phyloP scores from a whole-genome alignment of 64 coral and sea anemone genomes.

The Catalaphyllia jardinei region DNA sequence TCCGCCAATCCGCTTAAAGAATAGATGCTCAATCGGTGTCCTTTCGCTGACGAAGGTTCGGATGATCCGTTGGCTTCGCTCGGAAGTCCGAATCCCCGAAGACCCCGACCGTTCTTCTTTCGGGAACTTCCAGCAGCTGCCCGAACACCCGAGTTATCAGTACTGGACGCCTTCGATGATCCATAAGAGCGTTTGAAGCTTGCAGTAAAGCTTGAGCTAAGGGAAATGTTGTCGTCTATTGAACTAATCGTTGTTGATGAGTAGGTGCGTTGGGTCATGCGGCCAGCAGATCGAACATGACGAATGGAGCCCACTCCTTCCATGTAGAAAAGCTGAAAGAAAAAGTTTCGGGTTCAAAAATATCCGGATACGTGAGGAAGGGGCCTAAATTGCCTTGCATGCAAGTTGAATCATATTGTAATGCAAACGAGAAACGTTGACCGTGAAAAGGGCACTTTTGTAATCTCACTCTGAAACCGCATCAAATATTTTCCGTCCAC shows the following conservation, averaged over 20 bases:
- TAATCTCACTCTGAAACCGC: too few relatives aligned
- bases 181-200: constrained; percentile 8
- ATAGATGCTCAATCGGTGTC: constrained; percentile 65
- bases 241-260: constrained; percentile 58
- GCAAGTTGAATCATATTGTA: too few relatives aligned
- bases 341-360: too few relatives aligned
- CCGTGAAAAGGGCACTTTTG: too few relatives aligned
- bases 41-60: constrained; percentile 7
- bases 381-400: too few relatives aligned
- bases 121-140: constrained; percentile 65
- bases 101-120: constrained; percentile 67
- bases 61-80: neutral
- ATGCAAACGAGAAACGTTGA: too few relatives aligned
- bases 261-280: constrained; percentile 40
- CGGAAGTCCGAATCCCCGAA: neutral
- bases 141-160: constrained; percentile 61
- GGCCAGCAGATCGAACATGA: constrained; percentile 44
- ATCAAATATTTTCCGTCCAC: too few relatives aligned
- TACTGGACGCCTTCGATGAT: constrained; percentile 41
- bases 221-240: constrained; percentile 64
- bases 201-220: constrained; percentile 54
- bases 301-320: constrained; percentile 5
- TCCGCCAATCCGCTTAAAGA: constrained; percentile 70
- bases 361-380: too few relatives aligned
- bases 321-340: neutral